Conservation (phyloP, 1,140 invertebrate species). For the Cydia pomonella region DNA sequence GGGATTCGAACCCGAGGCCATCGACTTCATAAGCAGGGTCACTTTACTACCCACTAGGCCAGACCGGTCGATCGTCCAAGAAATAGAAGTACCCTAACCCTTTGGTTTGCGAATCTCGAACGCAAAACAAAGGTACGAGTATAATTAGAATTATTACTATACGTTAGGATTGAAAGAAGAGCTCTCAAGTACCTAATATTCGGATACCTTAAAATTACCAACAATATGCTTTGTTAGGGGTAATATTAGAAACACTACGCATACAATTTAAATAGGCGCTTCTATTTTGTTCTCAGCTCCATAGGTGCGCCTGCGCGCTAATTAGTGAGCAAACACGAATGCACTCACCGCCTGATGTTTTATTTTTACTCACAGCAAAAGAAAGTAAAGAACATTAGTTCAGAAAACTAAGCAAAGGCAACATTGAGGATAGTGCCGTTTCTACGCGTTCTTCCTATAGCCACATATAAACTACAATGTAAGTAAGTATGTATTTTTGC, state of each 20-base stretch:
- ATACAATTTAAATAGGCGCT: background rate
- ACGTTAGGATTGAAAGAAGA: too few species aligned
- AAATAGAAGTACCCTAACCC: too few species aligned
- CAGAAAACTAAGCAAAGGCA: conserved; percentile 8
- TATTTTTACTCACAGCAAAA: conserved; percentile 17
- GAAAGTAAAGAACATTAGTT: conserved; percentile 15
- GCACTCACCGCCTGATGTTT: conserved; percentile 15
- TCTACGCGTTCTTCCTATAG: background rate
- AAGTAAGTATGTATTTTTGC: too few species aligned
- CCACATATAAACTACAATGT: background rate
- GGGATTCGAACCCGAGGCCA: too few species aligned
- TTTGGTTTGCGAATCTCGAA: too few species aligned
- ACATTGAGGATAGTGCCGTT: background rate
- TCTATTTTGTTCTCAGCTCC: background rate
- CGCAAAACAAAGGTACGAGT: too few species aligned
- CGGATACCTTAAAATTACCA: too few species aligned
- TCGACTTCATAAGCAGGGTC: too few species aligned
- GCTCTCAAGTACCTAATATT: too few species aligned
- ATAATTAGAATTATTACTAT: too few species aligned
- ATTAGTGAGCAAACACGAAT: conserved; percentile 22
- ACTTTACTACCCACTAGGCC: too few species aligned
- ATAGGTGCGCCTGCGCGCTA: conserved; percentile 10
- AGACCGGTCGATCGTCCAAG: too few species aligned
- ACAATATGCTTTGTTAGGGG: background rate
- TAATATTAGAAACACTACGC: background rate